Evolutionary conservation across 2,888 invertebrate species (phyloP), one percentile per base, ranked within the genome.

Genomic region (Erannis defoliaria): DNA sequence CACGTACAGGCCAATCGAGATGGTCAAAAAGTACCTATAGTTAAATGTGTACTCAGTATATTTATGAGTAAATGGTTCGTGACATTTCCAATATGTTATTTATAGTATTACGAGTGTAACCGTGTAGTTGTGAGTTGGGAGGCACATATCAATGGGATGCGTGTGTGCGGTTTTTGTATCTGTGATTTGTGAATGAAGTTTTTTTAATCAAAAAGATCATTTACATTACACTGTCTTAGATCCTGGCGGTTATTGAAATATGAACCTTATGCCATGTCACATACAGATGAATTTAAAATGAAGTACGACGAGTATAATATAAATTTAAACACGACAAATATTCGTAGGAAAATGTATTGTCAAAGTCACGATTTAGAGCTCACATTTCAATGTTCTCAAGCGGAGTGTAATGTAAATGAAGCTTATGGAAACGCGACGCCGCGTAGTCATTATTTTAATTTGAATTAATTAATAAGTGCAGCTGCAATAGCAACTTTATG

Each of bases 161-260:
- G 82, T 77, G 77, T 67, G 73, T 74, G 72, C 65, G 69, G 78
- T 83, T 79, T 80, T 81, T 77, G 75, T 80, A 85, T 90, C 90
- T 90, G 90, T 91, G 91, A 90, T 90, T 86, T 64, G 76, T 80
- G 81, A 80, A 86, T 83, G 85, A 85, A 84, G 82, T 88, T 86
- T 53, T 43, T 55, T 45, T 33, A 16, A 46, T 3, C 10, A 31
- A 2, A 33, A 19, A 18, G 26, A n/a, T 31, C n/a, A 10, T 46
- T 31, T 5, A 46, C 12, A 5, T 19, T 33, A 26, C 43, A 45
- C 14, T 26, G 43, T 16, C 4, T 26, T 14, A 14, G 23, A 10
- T 9, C 14, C 4, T 45, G 23, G 12, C 26, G 26, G 16, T 4
- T n/a, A 46, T 31, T 46, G 46, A 6, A 46, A 31, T 46, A 12